phyloP scores from a whole-genome alignment of 2,888 invertebrate genomes.

The Chrysolina americana region DNA sequence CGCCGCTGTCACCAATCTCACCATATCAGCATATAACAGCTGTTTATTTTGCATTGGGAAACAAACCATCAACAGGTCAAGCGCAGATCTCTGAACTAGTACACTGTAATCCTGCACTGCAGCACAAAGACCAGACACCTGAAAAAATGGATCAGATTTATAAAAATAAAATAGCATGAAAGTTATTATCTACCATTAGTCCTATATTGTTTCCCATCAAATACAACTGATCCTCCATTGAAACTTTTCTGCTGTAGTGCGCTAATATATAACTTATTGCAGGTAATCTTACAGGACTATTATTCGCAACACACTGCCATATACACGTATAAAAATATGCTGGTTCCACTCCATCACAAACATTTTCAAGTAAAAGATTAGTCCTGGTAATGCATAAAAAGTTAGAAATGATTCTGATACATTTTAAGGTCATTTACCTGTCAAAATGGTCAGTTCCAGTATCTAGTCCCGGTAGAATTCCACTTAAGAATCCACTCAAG shows the following conservation, averaged over 20 bases:
- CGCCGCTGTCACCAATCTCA: slow-evolving; percentile 80
- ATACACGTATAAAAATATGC: slow-evolving; percentile 88
- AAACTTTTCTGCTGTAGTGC: slow-evolving; percentile 84
- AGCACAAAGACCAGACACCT: slow-evolving; percentile 84
- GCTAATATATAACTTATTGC: slow-evolving; percentile 85
- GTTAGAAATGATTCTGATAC: background rate
- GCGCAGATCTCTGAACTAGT: slow-evolving; percentile 86
- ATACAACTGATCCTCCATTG: slow-evolving; percentile 86
- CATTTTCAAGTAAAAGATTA: slow-evolving; percentile 77
- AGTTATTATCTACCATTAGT: slow-evolving; percentile 76
- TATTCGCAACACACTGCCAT: slow-evolving; percentile 89
- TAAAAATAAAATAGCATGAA: background rate
- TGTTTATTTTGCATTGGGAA: slow-evolving; percentile 89
- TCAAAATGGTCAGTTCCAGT: slow-evolving; percentile 89
- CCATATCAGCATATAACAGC: slow-evolving; percentile 78
- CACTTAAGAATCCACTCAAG: slow-evolving; percentile 89
- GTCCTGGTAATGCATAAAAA: slow-evolving; percentile 68
- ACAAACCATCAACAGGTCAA: slow-evolving; percentile 86
- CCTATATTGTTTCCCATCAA: slow-evolving; percentile 89
- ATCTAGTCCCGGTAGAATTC: slow-evolving; percentile 89
- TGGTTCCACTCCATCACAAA: slow-evolving; percentile 83
- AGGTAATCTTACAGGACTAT: slow-evolving; percentile 84
- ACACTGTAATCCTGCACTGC: slow-evolving; percentile 86
- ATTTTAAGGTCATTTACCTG: slow-evolving; percentile 69
- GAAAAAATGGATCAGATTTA: slow-evolving; percentile 38